Evolutionary conservation across 1,140 invertebrate genomes (phyloP), one percentile per base, ranked within the genome.

Genomic region (Tyrophagus putrescentiae): DNA sequence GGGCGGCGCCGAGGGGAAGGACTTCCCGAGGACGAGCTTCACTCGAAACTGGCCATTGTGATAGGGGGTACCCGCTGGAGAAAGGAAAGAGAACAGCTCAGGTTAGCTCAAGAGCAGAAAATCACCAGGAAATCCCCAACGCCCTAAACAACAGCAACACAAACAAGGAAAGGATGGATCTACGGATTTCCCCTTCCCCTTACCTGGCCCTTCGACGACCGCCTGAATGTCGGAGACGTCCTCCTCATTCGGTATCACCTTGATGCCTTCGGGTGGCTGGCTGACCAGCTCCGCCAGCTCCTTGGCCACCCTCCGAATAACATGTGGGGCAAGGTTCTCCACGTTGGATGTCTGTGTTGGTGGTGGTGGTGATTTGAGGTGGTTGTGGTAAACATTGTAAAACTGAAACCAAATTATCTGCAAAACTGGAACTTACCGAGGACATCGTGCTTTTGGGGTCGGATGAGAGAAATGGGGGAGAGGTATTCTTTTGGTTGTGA

Each of bases 191-290:
- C n/a, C n/a, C n/a, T n/a, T n/a, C n/a, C n/a, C n/a, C n/a, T n/a
- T 74, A 85, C 83, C 81, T 65, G 88, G 89, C 23, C 89, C 89
- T 68, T 88, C 84, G 67, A 93, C 89, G 60, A 81, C 78, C 21
- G 88, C 87, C 73, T 92, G 87, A 67, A 93, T 88, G 72, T 93
- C 87, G 39, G 87, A 90, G 18, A 92, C 82, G 71, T 93, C 87
- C 70, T 87, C 83, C 66, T 92, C 87, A 73, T 91, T 92, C 68
- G 82, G 76, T 3, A 65, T 56, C 60, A 91, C 79, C 76, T 86
- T 82, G 62, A 93, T 88, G 45, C 88, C 89, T 77, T 93, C 89
- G 16, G 85, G 84, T 60, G 87, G 85, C 66, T 82, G 77, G 63
- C 76, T 76, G 52, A 78, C 76, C 62, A 93, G 73, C 64, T 85